These are phyloP conservation scores for human (Homo sapiens) DNA, from an alignment of 2,113 vertebrate species.

Conservation along the genomic window DNA sequence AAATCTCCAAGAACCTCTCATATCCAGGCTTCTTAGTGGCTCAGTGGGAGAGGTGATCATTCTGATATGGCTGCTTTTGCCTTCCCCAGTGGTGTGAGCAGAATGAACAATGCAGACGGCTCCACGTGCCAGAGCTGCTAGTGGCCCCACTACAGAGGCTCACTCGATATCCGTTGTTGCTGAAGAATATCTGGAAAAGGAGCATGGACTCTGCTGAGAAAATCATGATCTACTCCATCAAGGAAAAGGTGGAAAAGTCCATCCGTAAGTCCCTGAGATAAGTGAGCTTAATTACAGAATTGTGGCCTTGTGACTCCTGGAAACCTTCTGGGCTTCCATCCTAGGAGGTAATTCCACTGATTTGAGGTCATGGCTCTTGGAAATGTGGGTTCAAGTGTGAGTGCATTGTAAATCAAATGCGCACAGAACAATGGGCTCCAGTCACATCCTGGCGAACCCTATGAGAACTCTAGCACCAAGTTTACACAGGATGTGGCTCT, in stretches of 20 bases:
- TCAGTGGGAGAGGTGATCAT: background rate
- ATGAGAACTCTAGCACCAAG: background rate
- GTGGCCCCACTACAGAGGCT: conserved; percentile 91
- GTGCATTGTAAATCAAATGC: conserved; percentile 16
- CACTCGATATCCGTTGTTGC: conserved; percentile 89
- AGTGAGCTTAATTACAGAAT: background rate
- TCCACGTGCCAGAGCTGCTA: conserved; percentile 91
- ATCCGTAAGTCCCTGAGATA: conserved; percentile 86
- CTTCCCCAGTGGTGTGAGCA: conserved; percentile 91
- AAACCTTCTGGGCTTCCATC: background rate
- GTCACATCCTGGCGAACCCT: conserved; percentile 38
- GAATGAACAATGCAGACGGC: conserved; percentile 87
- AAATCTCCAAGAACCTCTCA: background rate
- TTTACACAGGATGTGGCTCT: background rate
- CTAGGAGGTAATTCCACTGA: background rate
- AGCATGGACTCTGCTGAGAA: conserved; percentile 83
- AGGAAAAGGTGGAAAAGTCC: conserved; percentile 91
- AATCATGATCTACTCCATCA: conserved; percentile 84
- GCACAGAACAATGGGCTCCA: background rate
- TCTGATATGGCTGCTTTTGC: conserved; percentile 40
- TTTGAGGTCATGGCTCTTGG: conserved; percentile 34
- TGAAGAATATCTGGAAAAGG: conserved; percentile 91
- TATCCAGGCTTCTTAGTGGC: background rate
- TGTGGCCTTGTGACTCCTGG: background rate
- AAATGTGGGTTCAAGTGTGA: background rate